These are phyloP conservation scores for Entomyzon cyanotis DNA, from an alignment of 2,113 vertebrate species.

Conservation along the genomic window DNA sequence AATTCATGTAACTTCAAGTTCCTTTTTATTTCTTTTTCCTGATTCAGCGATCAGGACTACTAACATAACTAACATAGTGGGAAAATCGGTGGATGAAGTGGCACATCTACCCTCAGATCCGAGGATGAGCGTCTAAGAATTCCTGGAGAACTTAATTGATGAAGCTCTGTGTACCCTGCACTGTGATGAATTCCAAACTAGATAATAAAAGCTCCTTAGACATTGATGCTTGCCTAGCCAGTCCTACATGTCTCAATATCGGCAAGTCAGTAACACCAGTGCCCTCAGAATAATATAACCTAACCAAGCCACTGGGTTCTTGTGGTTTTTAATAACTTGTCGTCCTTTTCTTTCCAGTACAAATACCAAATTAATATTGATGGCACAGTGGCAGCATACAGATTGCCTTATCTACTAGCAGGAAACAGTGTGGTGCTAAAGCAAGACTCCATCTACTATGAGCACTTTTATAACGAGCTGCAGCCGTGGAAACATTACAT, in stretches of 20 bases:
- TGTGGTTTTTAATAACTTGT: neutral
- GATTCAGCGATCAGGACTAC: conserved; percentile 52
- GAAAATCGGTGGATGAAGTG: conserved; percentile 47
- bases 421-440: conserved; percentile 96
- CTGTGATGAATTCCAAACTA: conserved; percentile 48
- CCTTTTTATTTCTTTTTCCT: conserved; percentile 54
- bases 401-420: conserved; percentile 91
- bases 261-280: conserved; percentile 22
- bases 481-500: conserved; percentile 94
- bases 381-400: conserved; percentile 94
- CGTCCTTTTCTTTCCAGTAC: conserved; percentile 78
- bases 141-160: neutral
- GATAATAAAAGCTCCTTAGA: conserved; percentile 50
- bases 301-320: neutral
- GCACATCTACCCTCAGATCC: conserved; percentile 19
- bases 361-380: conserved; percentile 98
- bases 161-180: conserved; percentile 34
- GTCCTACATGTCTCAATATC: conserved; percentile 8
- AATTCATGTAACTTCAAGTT: neutral
- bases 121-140: conserved; percentile 3
- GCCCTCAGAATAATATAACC: neutral
- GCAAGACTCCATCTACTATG: conserved; percentile 95
- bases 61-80: conserved; percentile 65
- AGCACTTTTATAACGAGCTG: conserved; percentile 93
- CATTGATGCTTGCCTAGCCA: conserved; percentile 31